Percentiles rank a stretch among this genome's conserved stretches.
Evolutionary conservation across 2,797 vertebrate genomes (phyloP).

Genomic region (Hapalemur alaotrensis): DNA sequence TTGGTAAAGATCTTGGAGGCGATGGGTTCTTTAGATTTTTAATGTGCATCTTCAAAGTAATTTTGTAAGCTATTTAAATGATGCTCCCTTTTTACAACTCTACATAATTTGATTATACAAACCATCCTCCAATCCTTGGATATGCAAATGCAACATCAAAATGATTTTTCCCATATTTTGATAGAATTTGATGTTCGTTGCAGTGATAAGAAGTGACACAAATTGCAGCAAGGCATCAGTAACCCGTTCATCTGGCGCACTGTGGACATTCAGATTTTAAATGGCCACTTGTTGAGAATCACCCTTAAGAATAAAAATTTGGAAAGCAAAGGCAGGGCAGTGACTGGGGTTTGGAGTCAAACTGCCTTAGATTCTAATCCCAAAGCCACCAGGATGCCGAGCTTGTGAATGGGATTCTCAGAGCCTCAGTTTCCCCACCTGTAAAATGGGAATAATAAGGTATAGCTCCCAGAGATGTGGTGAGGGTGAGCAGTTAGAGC

Average conservation of each 20-base stretch:
- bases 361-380: neutral
- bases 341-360: neutral
- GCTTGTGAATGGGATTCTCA: neutral
- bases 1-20: slow-evolving; percentile 57
- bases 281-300: neutral
- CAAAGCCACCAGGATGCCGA: neutral
- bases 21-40: slow-evolving; percentile 45
- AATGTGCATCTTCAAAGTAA: slow-evolving; percentile 62
- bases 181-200: neutral
- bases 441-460: neutral
- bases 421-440: neutral
- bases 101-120: slow-evolving; percentile 69
- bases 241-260: neutral
- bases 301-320: neutral
- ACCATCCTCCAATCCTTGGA: slow-evolving; percentile 52
- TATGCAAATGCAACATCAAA: slow-evolving; percentile 66
- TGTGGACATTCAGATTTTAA: neutral
- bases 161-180: slow-evolving; percentile 13
- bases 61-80: slow-evolving; percentile 71
- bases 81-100: slow-evolving; percentile 60
- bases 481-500: neutral
- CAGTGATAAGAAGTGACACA: neutral
- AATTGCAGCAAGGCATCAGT: neutral
- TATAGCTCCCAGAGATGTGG: accelerated
- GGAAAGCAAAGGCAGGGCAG: neutral